Percentiles rank a stretch among this genome's conserved stretches.
phyloP scores from a whole-genome alignment of 2,113 vertebrate genomes.

The Proterorhinus semilunaris region DNA sequence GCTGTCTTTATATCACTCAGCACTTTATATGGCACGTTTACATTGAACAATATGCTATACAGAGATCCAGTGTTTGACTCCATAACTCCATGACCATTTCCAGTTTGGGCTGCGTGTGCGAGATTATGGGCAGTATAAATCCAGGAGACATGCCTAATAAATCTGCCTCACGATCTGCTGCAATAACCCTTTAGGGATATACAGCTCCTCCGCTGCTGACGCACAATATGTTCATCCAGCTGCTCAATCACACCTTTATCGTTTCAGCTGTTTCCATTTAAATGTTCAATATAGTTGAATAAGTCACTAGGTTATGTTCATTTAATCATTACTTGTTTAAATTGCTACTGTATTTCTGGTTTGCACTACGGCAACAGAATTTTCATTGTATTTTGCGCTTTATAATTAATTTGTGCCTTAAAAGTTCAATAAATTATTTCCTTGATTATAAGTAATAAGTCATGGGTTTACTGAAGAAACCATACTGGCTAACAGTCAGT shows the following conservation, averaged over 20 bases:
- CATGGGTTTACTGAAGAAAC: too few species aligned
- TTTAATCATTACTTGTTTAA: not conserved
- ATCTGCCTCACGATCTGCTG: slow-evolving; percentile 34
- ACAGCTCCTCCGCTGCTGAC: slow-evolving; percentile 11
- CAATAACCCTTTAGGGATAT: slow-evolving; percentile 32
- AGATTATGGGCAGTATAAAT: slow-evolving; percentile 17
- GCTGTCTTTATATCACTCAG: not conserved
- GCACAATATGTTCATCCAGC: slow-evolving; percentile 35
- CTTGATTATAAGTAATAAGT: too few species aligned
- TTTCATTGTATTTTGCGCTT: too few species aligned
- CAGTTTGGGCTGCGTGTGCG: slow-evolving; percentile 14
- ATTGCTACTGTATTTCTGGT: too few species aligned
- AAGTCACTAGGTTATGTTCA: not conserved
- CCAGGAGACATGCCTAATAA: slow-evolving; percentile 43
- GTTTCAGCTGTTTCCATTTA: slow-evolving; percentile 1
- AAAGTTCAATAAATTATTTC: too few species aligned
- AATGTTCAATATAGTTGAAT: slow-evolving; percentile 9
- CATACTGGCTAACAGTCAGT: too few species aligned
- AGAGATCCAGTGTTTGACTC: not conserved
- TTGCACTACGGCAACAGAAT: too few species aligned
- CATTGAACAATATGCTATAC: not conserved
- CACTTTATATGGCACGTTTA: not conserved
- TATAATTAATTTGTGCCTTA: too few species aligned
- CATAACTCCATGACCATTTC: not conserved
- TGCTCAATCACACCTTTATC: slow-evolving; percentile 15